Evolutionary conservation across 64 coral and sea anemone genomes (phyloP).

Genomic region (Stylophora pistillata): DNA sequence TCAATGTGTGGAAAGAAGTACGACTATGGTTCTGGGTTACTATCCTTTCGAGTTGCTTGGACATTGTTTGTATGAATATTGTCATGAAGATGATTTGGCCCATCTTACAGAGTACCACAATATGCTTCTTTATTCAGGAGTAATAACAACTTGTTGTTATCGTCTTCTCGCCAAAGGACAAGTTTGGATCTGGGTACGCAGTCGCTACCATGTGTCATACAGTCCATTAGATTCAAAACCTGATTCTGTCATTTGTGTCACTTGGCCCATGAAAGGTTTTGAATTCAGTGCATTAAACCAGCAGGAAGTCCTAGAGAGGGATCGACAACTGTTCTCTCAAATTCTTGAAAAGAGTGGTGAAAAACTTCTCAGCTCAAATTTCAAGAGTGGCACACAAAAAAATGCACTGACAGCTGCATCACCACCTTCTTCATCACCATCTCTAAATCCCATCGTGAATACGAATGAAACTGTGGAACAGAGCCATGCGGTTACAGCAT

Average conservation of each 20-base stretch:
- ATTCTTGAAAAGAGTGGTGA: conserved; percentile 36
- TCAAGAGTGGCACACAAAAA: background rate
- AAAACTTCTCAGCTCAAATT: background rate
- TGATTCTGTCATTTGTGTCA: conserved; percentile 72
- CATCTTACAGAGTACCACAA: conserved; percentile 49
- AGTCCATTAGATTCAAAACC: conserved; percentile 98
- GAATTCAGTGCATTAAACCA: conserved; percentile 58
- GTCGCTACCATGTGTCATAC: conserved; percentile 84
- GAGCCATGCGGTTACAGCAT: background rate
- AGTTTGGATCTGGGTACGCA: conserved; percentile 82
- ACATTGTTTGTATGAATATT: conserved; percentile 17
- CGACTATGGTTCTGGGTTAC: conserved; percentile 35
- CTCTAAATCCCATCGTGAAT: background rate
- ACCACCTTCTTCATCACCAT: background rate
- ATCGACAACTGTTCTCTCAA: conserved; percentile 33
- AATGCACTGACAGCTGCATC: background rate
- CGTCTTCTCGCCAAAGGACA: conserved; percentile 89
- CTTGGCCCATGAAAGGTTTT: conserved; percentile 34
- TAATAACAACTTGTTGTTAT: conserved; percentile 67
- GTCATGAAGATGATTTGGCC: conserved; percentile 30
- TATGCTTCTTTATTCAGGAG: conserved; percentile 22
- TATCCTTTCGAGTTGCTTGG: conserved; percentile 23
- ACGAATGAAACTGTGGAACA: background rate
- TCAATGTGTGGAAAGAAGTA: conserved; percentile 21
- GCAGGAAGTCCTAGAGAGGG: conserved; percentile 6